These are phyloP conservation scores for Panthera tigris DNA, from an alignment of 2,113 vertebrate species.

Conservation along the genomic window DNA sequence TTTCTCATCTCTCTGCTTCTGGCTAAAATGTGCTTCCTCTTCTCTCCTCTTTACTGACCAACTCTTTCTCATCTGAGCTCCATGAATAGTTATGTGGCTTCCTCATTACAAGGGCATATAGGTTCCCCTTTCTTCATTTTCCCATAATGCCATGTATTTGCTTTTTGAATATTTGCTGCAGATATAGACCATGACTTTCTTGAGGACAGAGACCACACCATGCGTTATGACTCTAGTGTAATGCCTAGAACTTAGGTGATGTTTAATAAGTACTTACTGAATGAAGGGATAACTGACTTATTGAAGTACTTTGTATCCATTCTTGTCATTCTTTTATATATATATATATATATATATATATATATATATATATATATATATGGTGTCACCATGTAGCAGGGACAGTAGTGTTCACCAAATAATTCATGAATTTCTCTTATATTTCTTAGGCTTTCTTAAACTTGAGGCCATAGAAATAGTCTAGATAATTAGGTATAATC, in stretches of 20 bases:
- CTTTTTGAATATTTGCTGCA: not conserved
- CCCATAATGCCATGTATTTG: not conserved
- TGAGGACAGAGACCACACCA: not conserved
- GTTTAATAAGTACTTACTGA: not conserved
- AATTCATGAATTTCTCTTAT: not conserved
- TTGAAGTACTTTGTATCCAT: not conserved
- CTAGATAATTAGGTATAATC: not conserved
- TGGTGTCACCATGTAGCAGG: not conserved
- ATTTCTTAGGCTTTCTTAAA: not conserved
- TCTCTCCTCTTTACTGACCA: not conserved
- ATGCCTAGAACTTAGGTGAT: not conserved
- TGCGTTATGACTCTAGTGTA: not conserved
- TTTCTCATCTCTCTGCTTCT: not conserved
- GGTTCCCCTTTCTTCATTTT: not conserved
- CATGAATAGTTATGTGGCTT: not conserved
- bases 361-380: not conserved
- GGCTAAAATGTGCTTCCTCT: not conserved
- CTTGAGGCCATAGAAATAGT: not conserved
- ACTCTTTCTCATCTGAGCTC: not conserved
- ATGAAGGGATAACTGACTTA: not conserved
- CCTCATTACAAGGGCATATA: not conserved
- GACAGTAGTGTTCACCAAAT: not conserved
- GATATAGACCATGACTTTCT: not conserved
- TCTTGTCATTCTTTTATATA: not conserved
- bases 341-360: too few species aligned